These are phyloP conservation scores for Australoheros facetus DNA, from an alignment of 2,797 vertebrate genomes.

Conservation along the genomic window DNA sequence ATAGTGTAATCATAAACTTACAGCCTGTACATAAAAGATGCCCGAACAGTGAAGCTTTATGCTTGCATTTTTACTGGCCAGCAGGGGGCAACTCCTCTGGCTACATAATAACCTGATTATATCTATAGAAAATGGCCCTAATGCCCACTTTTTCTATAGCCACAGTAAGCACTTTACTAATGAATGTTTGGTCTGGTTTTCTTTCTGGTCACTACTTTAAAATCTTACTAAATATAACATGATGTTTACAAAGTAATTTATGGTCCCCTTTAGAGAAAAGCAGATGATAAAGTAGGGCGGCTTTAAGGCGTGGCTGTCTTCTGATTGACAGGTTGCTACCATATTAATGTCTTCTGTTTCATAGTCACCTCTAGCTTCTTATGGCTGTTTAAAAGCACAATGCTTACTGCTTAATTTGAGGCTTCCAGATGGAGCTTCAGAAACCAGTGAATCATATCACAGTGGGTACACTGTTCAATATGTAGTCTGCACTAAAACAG, in stretches of 20 bases:
- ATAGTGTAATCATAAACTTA: not conserved
- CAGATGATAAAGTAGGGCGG: not conserved
- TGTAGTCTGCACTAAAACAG: not conserved
- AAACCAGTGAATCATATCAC: not conserved
- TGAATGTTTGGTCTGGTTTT: not conserved
- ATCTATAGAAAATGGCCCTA: not conserved
- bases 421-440: not conserved
- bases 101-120: not conserved
- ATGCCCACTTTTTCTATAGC: not conserved
- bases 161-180: not conserved
- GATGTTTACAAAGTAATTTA: not conserved
- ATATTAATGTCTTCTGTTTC: not conserved
- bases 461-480: not conserved
- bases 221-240: not conserved
- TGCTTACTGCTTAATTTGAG: not conserved
- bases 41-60: fast-evolving
- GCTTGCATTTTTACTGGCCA: not conserved
- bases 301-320: not conserved
- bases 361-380: not conserved
- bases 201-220: not conserved
- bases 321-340: not conserved
- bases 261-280: fast-evolving
- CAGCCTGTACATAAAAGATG: not conserved
- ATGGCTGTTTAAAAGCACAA: not conserved
- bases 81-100: not conserved